phyloP scores from a whole-genome alignment of 2,797 vertebrate genomes.

The Carapus acus region DNA sequence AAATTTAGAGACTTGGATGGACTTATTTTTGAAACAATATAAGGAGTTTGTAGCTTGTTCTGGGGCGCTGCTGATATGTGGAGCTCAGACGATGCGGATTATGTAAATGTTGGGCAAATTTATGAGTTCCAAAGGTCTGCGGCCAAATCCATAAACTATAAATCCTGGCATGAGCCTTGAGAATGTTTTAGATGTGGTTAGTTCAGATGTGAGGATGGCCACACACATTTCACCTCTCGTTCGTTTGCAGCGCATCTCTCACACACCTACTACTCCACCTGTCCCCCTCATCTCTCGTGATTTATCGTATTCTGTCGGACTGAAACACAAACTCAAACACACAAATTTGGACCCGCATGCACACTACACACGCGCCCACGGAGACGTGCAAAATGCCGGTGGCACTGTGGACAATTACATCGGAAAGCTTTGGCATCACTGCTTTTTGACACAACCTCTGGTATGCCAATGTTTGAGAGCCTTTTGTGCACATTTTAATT shows the following conservation, averaged over 20 bases:
- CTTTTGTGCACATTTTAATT: conserved; percentile 53
- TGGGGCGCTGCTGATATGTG: conserved; percentile 10
- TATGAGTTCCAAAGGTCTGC: conserved; percentile 19
- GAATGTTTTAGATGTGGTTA: conserved; percentile 37
- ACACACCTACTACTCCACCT: conserved; percentile 4
- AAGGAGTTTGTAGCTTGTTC: conserved; percentile 5
- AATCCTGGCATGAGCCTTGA: conserved; percentile 24
- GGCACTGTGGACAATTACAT: conserved; percentile 50
- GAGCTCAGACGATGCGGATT: conserved; percentile 28
- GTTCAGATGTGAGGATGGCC: conserved; percentile 15
- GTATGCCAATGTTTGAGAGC: conserved; percentile 39
- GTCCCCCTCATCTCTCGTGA: conserved; percentile 27
- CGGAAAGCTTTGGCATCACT: conserved; percentile 50
- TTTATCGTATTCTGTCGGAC: too few relatives aligned
- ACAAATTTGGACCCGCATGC: too few relatives aligned
- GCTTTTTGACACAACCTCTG: conserved; percentile 46
- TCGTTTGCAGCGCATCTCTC: conserved; percentile 48
- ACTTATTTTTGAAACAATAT: conserved; percentile 5
- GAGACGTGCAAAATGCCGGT: conserved; percentile 35
- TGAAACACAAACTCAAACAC: not conserved
- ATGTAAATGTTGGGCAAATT: conserved; percentile 14
- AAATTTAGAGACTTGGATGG: not conserved
- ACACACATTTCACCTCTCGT: conserved; percentile 21
- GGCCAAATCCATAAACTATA: conserved; percentile 44
- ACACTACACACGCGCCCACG: conserved; percentile 30